phyloP scores from a whole-genome alignment of 2,888 invertebrate genomes.

The Caenorhabditis macrosperma region DNA sequence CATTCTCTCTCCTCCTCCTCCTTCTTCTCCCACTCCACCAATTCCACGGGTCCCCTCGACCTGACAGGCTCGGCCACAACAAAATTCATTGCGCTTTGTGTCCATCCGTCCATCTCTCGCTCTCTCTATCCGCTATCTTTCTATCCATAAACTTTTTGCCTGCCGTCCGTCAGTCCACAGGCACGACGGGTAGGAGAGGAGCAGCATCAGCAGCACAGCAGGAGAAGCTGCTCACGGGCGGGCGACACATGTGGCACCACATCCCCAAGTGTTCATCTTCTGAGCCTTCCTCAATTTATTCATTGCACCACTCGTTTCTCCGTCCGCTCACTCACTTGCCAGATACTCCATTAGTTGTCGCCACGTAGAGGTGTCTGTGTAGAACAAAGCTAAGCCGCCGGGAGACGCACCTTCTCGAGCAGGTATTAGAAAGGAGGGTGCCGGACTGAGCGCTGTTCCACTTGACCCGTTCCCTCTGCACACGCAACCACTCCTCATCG shows the following conservation, averaged over 20 bases:
- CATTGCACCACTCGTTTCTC: slow-evolving; percentile 12
- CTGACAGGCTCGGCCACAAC: slow-evolving; percentile 22
- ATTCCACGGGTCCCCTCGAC: not conserved
- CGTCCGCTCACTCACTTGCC: slow-evolving; percentile 9
- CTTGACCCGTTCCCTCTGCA: slow-evolving; percentile 42
- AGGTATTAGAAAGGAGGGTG: slow-evolving; percentile 34
- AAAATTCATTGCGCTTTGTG: slow-evolving; percentile 20
- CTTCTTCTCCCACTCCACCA: not conserved
- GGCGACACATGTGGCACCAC: slow-evolving; percentile 36
- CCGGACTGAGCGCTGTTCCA: slow-evolving; percentile 6
- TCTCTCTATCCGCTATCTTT: slow-evolving; percentile 10
- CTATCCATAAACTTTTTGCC: slow-evolving; percentile 23
- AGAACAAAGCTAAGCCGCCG: slow-evolving; percentile 41
- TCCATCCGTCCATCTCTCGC: not conserved
- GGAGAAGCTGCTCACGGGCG: slow-evolving; percentile 8
- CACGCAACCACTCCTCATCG: slow-evolving; percentile 25
- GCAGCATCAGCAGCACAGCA: not conserved
- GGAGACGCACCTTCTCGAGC: slow-evolving; percentile 44
- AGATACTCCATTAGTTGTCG: slow-evolving; percentile 17
- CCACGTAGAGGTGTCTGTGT: not conserved
- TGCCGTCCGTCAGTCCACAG: slow-evolving; percentile 11
- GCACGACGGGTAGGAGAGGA: slow-evolving; percentile 4
- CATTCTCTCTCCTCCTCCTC: not conserved
- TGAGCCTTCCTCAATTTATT: slow-evolving; percentile 20
- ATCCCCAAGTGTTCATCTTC: slow-evolving; percentile 19